These are phyloP conservation scores for Acanthornis magna DNA, from an alignment of 2,797 vertebrate genomes.

Conservation along the genomic window DNA sequence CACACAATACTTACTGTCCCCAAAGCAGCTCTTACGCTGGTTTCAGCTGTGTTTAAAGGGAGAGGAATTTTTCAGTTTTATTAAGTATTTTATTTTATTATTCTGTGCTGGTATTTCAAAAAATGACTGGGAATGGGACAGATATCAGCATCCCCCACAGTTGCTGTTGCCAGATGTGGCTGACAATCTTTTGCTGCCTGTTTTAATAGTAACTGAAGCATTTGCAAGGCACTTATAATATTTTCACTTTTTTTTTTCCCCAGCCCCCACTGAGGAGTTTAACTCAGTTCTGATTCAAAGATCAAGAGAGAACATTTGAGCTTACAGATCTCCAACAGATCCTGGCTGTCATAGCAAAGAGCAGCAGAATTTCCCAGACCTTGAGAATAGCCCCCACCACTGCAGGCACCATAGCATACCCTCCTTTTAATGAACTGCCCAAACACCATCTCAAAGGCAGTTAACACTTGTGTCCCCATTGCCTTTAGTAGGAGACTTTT, in stretches of 20 bases:
- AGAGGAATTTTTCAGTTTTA: background rate
- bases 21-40: background rate
- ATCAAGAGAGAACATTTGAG: background rate
- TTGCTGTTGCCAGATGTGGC: background rate
- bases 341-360: background rate
- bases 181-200: background rate
- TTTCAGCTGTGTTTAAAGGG: background rate
- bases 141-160: background rate
- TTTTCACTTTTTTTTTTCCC: background rate
- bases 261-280: background rate
- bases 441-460: background rate
- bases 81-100: background rate
- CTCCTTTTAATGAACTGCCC: background rate
- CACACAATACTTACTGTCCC: background rate
- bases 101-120: background rate
- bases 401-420: background rate
- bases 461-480: background rate
- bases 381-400: background rate
- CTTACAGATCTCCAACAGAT: background rate
- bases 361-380: background rate
- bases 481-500: background rate
- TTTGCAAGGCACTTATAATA: background rate
- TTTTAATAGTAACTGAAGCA: background rate
- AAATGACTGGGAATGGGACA: background rate
- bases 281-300: background rate